Evolutionary conservation across 2,888 invertebrate species (phyloP).

Genomic region (Blastobasis lacticolella): DNA sequence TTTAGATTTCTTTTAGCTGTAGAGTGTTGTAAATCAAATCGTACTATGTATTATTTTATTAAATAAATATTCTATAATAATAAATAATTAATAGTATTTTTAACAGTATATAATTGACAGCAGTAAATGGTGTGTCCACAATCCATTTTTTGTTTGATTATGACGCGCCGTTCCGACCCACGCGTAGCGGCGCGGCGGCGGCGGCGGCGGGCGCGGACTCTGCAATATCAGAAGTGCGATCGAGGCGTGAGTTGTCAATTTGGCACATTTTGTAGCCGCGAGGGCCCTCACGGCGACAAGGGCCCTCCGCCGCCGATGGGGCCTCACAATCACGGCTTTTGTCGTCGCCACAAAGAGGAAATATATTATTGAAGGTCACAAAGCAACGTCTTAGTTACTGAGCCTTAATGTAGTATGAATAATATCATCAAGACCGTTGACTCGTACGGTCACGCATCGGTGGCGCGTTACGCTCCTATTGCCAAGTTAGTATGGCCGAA

Average conservation of each 20-base stretch:
- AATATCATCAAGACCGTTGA: too few relatives aligned
- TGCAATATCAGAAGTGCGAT: slow-evolving; percentile 46
- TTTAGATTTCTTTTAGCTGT: neutral
- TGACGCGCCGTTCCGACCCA: too few relatives aligned
- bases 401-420: too few relatives aligned
- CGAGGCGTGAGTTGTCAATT: slow-evolving; percentile 53
- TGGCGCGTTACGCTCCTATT: neutral
- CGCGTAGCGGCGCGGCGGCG: neutral
- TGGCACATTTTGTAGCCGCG: slow-evolving; percentile 53
- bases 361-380: slow-evolving; percentile 39
- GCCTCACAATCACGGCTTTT: slow-evolving; percentile 45
- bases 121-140: neutral
- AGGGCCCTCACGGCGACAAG: slow-evolving; percentile 36
- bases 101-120: neutral
- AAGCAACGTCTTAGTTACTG: neutral
- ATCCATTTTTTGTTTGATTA: too few relatives aligned
- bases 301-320: slow-evolving; percentile 37
- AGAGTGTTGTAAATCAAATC: too few relatives aligned
- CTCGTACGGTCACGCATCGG: too few relatives aligned
- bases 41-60: too few relatives aligned
- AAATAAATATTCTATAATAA: too few relatives aligned
- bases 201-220: slow-evolving; percentile 17
- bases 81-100: too few relatives aligned
- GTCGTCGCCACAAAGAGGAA: slow-evolving; percentile 41
- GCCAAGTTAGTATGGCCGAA: slow-evolving; percentile 5